These are phyloP conservation scores for Stenotaenia linearis DNA, from an alignment of 2,888 invertebrate species.

Conservation along the genomic window DNA sequence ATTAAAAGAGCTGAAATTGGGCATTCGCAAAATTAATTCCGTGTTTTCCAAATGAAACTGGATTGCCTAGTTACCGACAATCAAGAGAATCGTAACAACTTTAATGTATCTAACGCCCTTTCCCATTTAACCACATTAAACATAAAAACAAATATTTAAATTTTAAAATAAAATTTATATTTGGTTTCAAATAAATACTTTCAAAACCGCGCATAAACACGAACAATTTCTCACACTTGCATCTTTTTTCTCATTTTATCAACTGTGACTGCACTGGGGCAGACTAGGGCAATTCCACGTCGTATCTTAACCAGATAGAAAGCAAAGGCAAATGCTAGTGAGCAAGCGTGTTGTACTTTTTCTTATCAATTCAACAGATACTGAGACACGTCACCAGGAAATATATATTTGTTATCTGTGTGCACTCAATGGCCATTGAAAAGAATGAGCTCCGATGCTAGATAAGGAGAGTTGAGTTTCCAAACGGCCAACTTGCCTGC, in stretches of 20 bases:
- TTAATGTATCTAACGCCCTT: too few species aligned
- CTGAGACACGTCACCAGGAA: conserved; percentile 20
- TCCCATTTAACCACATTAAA: too few species aligned
- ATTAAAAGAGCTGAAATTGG: too few species aligned
- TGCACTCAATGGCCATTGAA: conserved; percentile 23
- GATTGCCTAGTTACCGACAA: too few species aligned
- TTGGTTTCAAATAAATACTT: too few species aligned
- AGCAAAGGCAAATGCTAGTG: neutral
- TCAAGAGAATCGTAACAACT: too few species aligned
- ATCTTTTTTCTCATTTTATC: neutral
- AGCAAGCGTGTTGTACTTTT: conserved; percentile 10
- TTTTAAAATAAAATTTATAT: too few species aligned
- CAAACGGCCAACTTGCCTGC: conserved; percentile 5
- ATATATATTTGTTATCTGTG: conserved; percentile 26
- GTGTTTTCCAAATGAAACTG: too few species aligned
- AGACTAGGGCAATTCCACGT: neutral
- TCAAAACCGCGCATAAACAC: neutral
- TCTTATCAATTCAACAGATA: conserved; percentile 21
- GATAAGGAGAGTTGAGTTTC: conserved; percentile 8
- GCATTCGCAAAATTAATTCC: too few species aligned
- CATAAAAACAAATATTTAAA: too few species aligned
- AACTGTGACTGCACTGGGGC: neutral
- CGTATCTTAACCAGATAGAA: conserved; percentile 3
- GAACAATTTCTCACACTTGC: neutral
- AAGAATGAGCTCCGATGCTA: neutral